These are phyloP conservation scores for Acrocephalus scirpaceus DNA, from an alignment of 2,797 vertebrate species.

Conservation along the genomic window DNA sequence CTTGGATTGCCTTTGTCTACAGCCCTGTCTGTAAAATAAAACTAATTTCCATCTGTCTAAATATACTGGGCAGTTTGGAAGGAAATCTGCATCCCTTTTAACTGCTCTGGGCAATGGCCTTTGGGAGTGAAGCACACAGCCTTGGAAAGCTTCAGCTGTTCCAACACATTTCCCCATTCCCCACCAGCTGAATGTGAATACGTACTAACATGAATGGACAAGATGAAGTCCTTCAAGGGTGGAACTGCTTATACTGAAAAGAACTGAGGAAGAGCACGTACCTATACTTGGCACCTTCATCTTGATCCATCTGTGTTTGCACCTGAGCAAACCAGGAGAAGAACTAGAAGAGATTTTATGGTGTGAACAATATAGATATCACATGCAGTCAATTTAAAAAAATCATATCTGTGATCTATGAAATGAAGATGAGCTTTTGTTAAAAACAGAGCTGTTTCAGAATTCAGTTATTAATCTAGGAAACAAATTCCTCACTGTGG, in stretches of 20 bases:
- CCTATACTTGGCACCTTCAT: conserved; percentile 92
- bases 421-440: background rate
- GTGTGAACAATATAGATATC: conserved; percentile 7
- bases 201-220: fast-evolving
- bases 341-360: conserved; percentile 83
- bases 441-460: background rate
- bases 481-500: background rate
- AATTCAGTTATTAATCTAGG: background rate
- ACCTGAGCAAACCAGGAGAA: conserved; percentile 97
- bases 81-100: background rate
- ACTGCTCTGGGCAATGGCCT: background rate
- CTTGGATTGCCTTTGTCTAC: background rate
- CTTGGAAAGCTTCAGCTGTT: background rate
- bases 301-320: conserved; percentile 92
- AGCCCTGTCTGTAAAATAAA: background rate
- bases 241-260: background rate
- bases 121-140: background rate
- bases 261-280: conserved; percentile 59
- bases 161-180: background rate
- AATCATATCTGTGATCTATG: background rate
- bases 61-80: background rate
- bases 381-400: background rate
- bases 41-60: background rate
- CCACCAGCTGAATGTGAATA: background rate
- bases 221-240: background rate